Conservation (phyloP, 2,113 vertebrate genomes). For the Zosterops japonicus region DNA sequence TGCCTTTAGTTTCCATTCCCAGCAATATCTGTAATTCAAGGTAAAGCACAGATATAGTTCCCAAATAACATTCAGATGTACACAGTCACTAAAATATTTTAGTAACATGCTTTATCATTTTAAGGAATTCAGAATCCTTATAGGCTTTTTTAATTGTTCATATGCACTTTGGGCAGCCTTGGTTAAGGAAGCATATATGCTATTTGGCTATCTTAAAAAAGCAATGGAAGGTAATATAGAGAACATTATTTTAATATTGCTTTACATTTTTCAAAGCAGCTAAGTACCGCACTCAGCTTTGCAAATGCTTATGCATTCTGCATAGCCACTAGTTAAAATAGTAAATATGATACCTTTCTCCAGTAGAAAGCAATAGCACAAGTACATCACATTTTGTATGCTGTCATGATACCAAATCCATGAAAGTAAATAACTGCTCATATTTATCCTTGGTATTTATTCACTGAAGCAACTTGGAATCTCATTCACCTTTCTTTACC, state of each 20-base stretch:
- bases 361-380: background rate
- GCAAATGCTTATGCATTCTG: background rate
- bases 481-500: background rate
- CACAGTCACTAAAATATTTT: background rate
- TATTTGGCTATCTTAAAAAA: background rate
- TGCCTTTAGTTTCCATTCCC: background rate
- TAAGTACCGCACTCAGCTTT: background rate
- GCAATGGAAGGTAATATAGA: background rate
- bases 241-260: background rate
- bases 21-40: background rate
- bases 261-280: background rate
- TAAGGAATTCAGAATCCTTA: background rate
- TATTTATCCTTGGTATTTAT: background rate
- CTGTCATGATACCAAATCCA: background rate
- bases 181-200: background rate
- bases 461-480: background rate
- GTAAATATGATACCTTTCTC: background rate
- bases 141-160: background rate
- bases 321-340: background rate
- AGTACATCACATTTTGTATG: background rate
- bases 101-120: background rate
- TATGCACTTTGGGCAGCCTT: background rate
- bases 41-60: background rate
- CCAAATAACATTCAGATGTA: background rate
- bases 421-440: background rate